Percentiles rank a stretch among this genome's conserved stretches.
Evolutionary conservation across 2,113 vertebrate genomes (phyloP).

Genomic region (Numenius arquata): DNA sequence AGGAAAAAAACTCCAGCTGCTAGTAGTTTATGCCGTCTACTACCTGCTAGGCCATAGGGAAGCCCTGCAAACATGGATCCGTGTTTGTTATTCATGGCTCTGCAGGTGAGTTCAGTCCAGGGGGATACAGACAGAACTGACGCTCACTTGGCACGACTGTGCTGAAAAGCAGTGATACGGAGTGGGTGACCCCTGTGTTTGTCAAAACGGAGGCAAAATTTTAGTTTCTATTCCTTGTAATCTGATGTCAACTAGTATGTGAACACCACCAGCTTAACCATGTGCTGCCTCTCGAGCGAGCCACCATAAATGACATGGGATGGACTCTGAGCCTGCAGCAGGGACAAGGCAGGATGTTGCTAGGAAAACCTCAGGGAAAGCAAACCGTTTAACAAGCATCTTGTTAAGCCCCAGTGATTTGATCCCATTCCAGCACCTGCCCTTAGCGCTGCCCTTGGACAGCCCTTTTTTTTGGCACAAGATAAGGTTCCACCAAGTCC

Average conservation of each 20-base stretch:
- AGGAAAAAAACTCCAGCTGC: background rate
- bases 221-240: background rate
- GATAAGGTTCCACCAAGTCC: rapidly evolving
- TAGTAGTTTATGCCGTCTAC: background rate
- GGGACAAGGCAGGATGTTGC: background rate
- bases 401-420: background rate
- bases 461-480: background rate
- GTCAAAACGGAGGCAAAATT: background rate
- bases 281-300: rapidly evolving
- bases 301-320: background rate
- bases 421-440: background rate
- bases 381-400: background rate
- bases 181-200: background rate
- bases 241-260: background rate
- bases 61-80: background rate
- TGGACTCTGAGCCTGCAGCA: background rate
- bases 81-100: background rate
- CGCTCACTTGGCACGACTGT: rapidly evolving
- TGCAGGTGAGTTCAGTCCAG: rapidly evolving
- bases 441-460: background rate
- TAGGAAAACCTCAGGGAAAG: background rate
- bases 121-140: background rate
- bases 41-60: rapidly evolving
- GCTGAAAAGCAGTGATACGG: background rate
- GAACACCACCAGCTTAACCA: background rate